Evolutionary conservation across 2,888 invertebrate species (phyloP), one percentile per base, ranked within the genome.

Genomic region (Pyralis farinalis): DNA sequence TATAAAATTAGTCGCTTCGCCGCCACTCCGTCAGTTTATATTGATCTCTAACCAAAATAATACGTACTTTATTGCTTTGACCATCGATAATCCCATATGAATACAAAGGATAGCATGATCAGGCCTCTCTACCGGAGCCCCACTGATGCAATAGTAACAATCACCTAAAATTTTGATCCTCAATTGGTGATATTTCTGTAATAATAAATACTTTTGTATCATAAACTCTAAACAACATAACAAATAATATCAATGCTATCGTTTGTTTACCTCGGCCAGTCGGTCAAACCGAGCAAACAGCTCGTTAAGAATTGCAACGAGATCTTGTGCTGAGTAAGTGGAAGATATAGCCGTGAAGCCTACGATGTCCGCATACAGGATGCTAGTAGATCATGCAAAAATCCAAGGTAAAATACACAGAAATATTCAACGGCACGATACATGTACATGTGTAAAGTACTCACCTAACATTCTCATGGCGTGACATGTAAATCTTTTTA

Each of bases 101-200:
- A 98, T 96, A 78, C 96, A 96, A 29, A 98, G 93, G 12, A 97
- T 95, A 34, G 97, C 97, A 82, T 98, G 98, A 75, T 98, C 97
- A 0, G 95, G 92, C 39, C 96, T 90, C 75, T 97, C 97, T 44
- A 95, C 92, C 0, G 97, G 97, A 31, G 97, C 97, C 10, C 98
- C 98, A 76, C 97, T 97, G 70, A 98, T 97, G 84, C 98, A 98
- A 90, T 99, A 99, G 88, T 99, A 98, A 78, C 98, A 98, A 77
- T 98, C 98, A 1, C 98, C 98, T 38, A 98, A 91, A 73, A 98
- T 98, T 91, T 98, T 98, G 62, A 98, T 98, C 49, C 98, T 91
- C 52, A 98, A 88, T 76, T 98, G 98, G 71, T 97, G 94, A 84
- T 97, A 98, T 92, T 95, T 96, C 97, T 97, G 85, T 7, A 83